Evolutionary conservation across 1,140 invertebrate genomes (phyloP), one percentile per base, ranked within the genome.

Genomic region (Lutraria rhynchaena): DNA sequence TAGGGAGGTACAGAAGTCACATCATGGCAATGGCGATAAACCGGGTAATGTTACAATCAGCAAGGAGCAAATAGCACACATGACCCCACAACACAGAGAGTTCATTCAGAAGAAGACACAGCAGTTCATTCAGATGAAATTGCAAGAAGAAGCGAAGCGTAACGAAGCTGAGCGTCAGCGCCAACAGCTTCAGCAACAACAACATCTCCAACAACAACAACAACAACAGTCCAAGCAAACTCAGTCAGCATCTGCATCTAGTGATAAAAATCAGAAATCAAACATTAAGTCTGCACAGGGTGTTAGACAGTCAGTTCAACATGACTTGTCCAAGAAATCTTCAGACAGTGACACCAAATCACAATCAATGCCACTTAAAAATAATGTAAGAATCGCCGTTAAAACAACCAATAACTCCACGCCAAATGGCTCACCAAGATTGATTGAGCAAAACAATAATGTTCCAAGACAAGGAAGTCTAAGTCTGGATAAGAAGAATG

Each of bases 161-260:
- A 82, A 60, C 31, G 33, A 70, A 35, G n/a, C n/a, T n/a, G n/a
- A n/a, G n/a, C 61, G 71, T 22, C 77, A 83, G 27, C 58, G 44
- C 33, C 83, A 82, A 49, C 84, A 86, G 46, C 76, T 77, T 0
- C 84, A 86, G 15, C 86, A 85, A n/a, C 87, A 89, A 60, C 85
- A 89, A 44, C 84, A 86, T 24, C 76, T 88, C 53, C 82, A 86
- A 77, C n/a, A 85, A 73, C 46, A 61, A 63, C 29, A 51, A 46
- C 37, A 67, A 27, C 63, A 46, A 15, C 33, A 44, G 29, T 5
- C n/a, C 24, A 35, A 41, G n/a, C 17, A 44, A 4, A 58, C 22
- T n/a, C 44, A 31, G 13, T 17, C 29, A 35, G 58, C 15, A 22
- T 44, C 37, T 15, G 41, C 44, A 27, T 15, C n/a, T 15, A 29